phyloP scores from a whole-genome alignment of 1,140 invertebrate genomes.

The Megalopta genalis region DNA sequence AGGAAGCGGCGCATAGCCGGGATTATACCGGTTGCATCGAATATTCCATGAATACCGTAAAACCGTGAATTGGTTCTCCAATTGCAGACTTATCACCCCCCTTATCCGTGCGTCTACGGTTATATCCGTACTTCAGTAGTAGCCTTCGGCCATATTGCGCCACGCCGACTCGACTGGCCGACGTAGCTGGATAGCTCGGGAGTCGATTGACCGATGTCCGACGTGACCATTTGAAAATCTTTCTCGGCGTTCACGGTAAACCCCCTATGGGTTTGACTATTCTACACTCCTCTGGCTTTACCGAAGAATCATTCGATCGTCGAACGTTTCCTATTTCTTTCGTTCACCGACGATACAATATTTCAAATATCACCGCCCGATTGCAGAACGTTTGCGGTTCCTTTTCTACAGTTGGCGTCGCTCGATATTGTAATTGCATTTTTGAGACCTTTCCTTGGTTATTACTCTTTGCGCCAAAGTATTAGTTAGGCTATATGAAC shows the following conservation, averaged over 20 bases:
- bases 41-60: slow-evolving; percentile 46
- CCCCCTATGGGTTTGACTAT: slow-evolving; percentile 19
- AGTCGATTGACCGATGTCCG: slow-evolving; percentile 10
- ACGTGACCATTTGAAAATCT: slow-evolving; percentile 16
- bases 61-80: slow-evolving; percentile 28
- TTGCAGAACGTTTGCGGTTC: no score
- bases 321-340: neutral
- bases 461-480: no score
- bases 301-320: neutral
- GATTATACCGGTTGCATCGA: slow-evolving; percentile 33
- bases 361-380: neutral
- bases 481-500: no score
- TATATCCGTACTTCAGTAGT: slow-evolving; percentile 5
- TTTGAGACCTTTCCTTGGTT: no score
- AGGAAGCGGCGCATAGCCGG: neutral
- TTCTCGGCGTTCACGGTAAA: neutral
- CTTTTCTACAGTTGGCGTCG: no score
- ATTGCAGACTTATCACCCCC: slow-evolving; percentile 38
- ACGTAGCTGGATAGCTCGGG: neutral
- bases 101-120: slow-evolving; percentile 30
- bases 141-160: slow-evolving; percentile 19
- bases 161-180: neutral
- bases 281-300: neutral
- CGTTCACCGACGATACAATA: neutral
- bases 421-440: no score